These are phyloP conservation scores for Eupithecia vulgata DNA, from an alignment of 2,888 invertebrate species.

Conservation along the genomic window DNA sequence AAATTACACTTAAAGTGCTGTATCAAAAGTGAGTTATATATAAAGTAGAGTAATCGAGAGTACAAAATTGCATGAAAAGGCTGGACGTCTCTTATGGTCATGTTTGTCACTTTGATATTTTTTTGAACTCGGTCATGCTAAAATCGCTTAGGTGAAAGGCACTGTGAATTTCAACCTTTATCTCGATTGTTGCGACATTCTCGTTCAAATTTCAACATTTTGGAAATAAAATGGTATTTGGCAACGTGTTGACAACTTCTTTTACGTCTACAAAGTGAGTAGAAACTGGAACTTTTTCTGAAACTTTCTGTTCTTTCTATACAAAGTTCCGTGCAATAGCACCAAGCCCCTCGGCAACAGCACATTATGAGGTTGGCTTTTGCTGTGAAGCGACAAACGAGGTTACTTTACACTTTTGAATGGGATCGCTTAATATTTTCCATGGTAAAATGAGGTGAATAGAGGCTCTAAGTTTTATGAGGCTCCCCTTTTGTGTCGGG, in stretches of 20 bases:
- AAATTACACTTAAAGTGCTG: not conserved
- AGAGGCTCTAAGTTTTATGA: not conserved
- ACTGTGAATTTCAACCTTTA: not conserved
- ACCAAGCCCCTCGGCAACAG: not conserved
- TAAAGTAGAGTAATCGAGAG: not conserved
- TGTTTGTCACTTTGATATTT: not conserved
- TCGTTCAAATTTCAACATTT: not conserved
- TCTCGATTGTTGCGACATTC: not conserved
- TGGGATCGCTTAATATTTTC: not conserved
- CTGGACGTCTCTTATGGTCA: not conserved
- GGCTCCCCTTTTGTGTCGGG: not conserved
- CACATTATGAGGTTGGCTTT: slow-evolving; percentile 24
- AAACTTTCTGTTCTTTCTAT: not conserved
- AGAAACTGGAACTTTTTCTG: not conserved
- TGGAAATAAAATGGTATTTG: not conserved
- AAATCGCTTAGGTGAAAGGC: not conserved
- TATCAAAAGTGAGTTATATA: not conserved
- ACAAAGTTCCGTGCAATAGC: not conserved
- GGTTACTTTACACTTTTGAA: slow-evolving; percentile 5
- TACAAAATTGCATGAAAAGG: not conserved
- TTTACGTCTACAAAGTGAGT: not conserved
- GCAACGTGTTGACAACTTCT: not conserved
- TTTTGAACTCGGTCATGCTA: not conserved
- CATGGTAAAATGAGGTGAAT: not conserved
- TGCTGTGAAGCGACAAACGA: slow-evolving; percentile 22